phyloP scores from a whole-genome alignment of 2,888 invertebrate genomes.

The Mythimna albipuncta region DNA sequence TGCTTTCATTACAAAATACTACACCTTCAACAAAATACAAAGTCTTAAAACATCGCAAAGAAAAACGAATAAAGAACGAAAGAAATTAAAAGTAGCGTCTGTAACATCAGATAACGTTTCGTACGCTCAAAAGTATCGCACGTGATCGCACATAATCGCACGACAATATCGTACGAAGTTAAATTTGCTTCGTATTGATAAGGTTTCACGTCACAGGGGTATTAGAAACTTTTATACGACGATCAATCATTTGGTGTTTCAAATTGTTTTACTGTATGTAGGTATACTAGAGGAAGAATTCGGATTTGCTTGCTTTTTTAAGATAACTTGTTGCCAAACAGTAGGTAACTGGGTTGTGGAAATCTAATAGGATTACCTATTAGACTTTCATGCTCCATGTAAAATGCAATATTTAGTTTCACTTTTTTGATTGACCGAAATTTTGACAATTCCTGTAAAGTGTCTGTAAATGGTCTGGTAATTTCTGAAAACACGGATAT shows the following conservation, averaged over 20 bases:
- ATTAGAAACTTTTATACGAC: conserved; percentile 73
- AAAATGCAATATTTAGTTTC: too few species aligned
- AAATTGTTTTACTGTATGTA: conserved; percentile 76
- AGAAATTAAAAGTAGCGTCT: conserved; percentile 27
- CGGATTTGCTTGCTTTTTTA: conserved; percentile 5
- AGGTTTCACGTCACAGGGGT: conserved; percentile 64
- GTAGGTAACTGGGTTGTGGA: too few species aligned
- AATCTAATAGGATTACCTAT: too few species aligned
- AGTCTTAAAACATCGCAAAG: too few species aligned
- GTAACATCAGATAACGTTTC: conserved; percentile 25
- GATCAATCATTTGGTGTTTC: conserved; percentile 77
- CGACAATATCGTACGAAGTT: conserved; percentile 56
- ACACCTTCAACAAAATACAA: not conserved
- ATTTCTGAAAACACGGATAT: too few species aligned
- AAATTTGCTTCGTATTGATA: conserved; percentile 64
- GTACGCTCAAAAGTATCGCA: conserved; percentile 41
- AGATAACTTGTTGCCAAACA: not conserved
- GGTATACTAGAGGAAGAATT: conserved; percentile 16
- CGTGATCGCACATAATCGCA: conserved; percentile 25
- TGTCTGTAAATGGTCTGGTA: too few species aligned
- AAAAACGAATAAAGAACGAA: too few species aligned
- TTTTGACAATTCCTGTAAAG: too few species aligned
- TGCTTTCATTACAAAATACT: not conserved
- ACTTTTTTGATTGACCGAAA: too few species aligned
- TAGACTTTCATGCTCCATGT: too few species aligned